A percentile compares a stretch with the other conserved stretches of the same genome.
Conservation (phyloP, 1,140 invertebrate genomes). For the Penaeus japonicus region DNA sequence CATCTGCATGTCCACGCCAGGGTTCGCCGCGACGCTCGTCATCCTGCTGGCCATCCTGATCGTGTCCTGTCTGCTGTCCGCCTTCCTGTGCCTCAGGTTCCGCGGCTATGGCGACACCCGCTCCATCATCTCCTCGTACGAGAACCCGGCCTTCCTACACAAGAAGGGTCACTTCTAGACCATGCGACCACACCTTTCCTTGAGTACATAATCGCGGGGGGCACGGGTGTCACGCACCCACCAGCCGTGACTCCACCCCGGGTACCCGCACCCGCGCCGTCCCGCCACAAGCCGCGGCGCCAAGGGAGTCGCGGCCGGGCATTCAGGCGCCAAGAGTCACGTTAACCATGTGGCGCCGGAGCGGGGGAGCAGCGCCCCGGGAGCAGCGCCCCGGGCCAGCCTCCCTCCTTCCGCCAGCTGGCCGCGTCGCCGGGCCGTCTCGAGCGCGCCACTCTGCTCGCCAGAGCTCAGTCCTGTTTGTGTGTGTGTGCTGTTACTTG, state of each 20-base stretch:
- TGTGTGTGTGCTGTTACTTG: neutral
- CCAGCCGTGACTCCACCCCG: neutral
- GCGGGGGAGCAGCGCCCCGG: slow-evolving; percentile 13
- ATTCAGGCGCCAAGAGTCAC: slow-evolving; percentile 53
- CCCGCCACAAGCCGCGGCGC: slow-evolving; percentile 29
- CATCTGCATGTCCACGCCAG: slow-evolving; percentile 91
- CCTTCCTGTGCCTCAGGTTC: slow-evolving; percentile 79
- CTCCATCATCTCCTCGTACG: slow-evolving; percentile 59
- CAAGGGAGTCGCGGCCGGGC: slow-evolving; percentile 29
- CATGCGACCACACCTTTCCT: neutral
- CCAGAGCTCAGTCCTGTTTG: neutral
- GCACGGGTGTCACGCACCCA: neutral
- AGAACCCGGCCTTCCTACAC: slow-evolving; percentile 60
- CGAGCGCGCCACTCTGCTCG: neutral
- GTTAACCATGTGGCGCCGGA: neutral
- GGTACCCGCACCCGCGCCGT: neutral
- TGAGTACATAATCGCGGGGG: neutral
- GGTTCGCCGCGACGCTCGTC: slow-evolving; percentile 84
- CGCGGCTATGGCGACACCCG: slow-evolving; percentile 69
- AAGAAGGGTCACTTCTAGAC: slow-evolving; percentile 60
- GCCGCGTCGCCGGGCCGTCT: slow-evolving; percentile 19
- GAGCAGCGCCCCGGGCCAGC: slow-evolving; percentile 14
- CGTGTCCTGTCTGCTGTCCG: slow-evolving; percentile 82
- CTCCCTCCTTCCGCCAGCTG: neutral
- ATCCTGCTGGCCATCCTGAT: slow-evolving; percentile 81